Percentiles rank a stretch among this genome's conserved stretches.
These are phyloP conservation scores for Pipra filicauda DNA, from an alignment of 2,113 vertebrate genomes.

Conservation along the genomic window DNA sequence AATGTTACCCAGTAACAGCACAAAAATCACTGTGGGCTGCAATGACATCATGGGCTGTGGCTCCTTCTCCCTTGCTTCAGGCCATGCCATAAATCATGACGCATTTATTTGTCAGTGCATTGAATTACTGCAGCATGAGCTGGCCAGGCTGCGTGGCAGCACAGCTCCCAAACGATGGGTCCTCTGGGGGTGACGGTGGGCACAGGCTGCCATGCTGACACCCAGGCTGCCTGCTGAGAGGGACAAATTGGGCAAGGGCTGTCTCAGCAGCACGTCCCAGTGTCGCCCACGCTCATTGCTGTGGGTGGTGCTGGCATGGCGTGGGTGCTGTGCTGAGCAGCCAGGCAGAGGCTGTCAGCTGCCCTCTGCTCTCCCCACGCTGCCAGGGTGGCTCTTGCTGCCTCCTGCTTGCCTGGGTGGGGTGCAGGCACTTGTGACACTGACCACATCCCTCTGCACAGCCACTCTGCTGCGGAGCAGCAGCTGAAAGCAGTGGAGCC, in stretches of 20 bases:
- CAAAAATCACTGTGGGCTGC: background rate
- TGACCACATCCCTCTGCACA: background rate
- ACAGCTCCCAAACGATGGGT: background rate
- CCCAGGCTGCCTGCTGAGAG: background rate
- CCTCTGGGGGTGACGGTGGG: background rate
- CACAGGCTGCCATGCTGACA: accelerated
- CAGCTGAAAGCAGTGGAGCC: background rate
- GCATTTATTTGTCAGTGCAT: background rate
- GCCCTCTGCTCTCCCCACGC: background rate
- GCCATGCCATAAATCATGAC: background rate
- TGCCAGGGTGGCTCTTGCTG: background rate
- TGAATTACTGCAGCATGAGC: background rate
- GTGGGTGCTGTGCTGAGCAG: background rate
- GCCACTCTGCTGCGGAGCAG: background rate
- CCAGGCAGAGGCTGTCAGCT: background rate
- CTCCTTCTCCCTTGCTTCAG: conserved; percentile 7
- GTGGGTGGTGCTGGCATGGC: accelerated
- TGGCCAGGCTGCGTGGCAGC: background rate
- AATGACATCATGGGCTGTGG: background rate
- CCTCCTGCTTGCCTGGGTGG: background rate
- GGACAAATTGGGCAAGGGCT: background rate
- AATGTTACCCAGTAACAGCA: background rate
- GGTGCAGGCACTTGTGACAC: background rate
- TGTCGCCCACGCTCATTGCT: accelerated
- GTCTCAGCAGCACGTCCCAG: accelerated